Base-by-base conservation (phyloP, 2,113 vertebrate genomes). In the Aegotheles bennettii region DNA sequence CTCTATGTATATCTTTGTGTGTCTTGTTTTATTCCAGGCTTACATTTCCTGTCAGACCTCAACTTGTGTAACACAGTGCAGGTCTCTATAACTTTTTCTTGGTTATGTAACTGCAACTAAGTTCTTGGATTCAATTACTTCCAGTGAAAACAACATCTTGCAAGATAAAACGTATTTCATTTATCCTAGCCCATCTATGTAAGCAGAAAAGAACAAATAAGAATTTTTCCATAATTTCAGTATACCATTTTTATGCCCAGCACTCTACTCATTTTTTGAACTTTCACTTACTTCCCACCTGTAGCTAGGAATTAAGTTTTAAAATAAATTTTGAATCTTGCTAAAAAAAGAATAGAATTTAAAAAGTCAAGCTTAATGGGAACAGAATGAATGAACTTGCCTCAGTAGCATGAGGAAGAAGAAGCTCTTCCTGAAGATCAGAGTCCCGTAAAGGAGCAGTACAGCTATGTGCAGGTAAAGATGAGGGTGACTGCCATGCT, bases 321-420 rank as follows among this genome's bases (percentile, higher is more conserved):
- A 25, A 80, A 85, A 51, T 40, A 82, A 21, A 5, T 1, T 76
- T 65, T 47, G 29, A 56, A 59, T 45, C 16, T 68, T 60, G 7
- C 36, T 50, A 73, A 61, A 21, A 28, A 64, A 86, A n/a, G 31
- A 79, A 80, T 7, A 68, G 16, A 47, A 50, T 8, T 9, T 8
- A 8, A 71, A 91, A 89, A 40, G 14, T 51, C 38, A 82, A 24
- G 40, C 28, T 68, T 36, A 87, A 76, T 11, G 26, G 53, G 75
- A 84, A 82, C 4, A 64, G 28, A 88, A 88, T n/a, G 28, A 88
- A 88, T n/a, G n/a, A 91, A 94, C 85, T 94, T 94, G 74, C 93
- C 93, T 97, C 43, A 19, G 85, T 3, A 77, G 21, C 16, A 35
- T 26, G 40, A 83, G 53, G 70, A 75, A 68, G 61, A 71, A 89